Evolutionary conservation across 1,140 invertebrate species (phyloP).

Genomic region (Lucilia sericata): DNA sequence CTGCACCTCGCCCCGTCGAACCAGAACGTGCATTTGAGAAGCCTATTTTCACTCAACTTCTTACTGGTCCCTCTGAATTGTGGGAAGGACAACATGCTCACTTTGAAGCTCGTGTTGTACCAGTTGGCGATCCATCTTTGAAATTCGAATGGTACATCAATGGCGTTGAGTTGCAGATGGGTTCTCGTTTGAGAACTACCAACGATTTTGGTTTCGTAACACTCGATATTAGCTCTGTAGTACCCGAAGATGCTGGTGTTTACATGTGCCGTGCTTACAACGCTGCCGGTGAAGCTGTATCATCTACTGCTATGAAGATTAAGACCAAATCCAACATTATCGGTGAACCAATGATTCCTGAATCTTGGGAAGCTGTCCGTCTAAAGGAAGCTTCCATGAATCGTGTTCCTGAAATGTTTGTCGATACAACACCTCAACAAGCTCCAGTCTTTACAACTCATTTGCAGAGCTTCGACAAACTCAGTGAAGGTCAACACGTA

Average conservation of each 20-base stretch:
- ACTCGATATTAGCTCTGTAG: constrained; percentile 88
- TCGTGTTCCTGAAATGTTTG: constrained; percentile 85
- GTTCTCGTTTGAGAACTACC: constrained; percentile 87
- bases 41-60: constrained; percentile 91
- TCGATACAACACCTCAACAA: constrained; percentile 84
- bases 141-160: constrained; percentile 96
- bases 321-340: constrained; percentile 84
- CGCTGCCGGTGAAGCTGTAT: constrained; percentile 89
- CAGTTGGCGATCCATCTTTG: constrained; percentile 90
- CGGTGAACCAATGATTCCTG: constrained; percentile 84
- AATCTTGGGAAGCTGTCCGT: constrained; percentile 91
- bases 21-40: constrained; percentile 87
- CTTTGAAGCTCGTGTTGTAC: constrained; percentile 96
- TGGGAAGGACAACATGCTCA: constrained; percentile 95
- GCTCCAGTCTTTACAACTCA: constrained; percentile 93
- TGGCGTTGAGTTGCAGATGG: constrained; percentile 90
- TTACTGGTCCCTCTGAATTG: constrained; percentile 90
- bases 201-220: constrained; percentile 96
- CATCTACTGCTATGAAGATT: constrained; percentile 88
- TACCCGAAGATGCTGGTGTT: constrained; percentile 90
- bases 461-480: constrained; percentile 85
- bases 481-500: constrained; percentile 90
- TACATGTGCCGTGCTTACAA: constrained; percentile 96
- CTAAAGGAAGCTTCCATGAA: constrained; percentile 90
- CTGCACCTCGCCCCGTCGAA: constrained; percentile 75